Conservation (phyloP, 2,797 vertebrate genomes). For the Moxostoma hubbsi region DNA sequence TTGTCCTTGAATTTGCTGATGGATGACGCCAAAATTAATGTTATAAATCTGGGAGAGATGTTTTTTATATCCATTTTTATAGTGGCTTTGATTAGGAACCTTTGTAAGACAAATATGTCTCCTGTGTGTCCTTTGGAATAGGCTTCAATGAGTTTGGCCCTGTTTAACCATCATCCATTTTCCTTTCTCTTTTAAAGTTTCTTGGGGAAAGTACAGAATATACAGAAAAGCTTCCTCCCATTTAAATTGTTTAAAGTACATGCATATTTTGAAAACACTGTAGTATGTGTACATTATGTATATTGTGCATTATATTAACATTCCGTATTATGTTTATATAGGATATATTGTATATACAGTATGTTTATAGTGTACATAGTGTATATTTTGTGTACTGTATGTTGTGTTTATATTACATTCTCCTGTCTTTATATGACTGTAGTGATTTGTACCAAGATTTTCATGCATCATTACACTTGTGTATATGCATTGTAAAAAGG, state of each 20-base stretch:
- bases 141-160: neutral
- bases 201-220: neutral
- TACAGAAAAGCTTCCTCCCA: too few relatives aligned
- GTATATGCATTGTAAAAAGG: neutral
- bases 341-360: too few relatives aligned
- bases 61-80: neutral
- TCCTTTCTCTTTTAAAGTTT: neutral
- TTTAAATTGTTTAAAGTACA: too few relatives aligned
- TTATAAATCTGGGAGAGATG: neutral
- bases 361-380: too few relatives aligned
- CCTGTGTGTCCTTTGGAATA: slow-evolving; percentile 9
- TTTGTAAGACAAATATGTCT: neutral
- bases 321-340: too few relatives aligned
- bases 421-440: too few relatives aligned
- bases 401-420: too few relatives aligned
- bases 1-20: neutral
- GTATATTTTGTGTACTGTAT: too few relatives aligned
- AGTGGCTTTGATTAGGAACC: neutral
- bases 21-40: neutral
- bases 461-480: neutral
- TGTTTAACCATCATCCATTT: neutral
- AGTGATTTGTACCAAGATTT: neutral
- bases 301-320: too few relatives aligned
- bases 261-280: too few relatives aligned
- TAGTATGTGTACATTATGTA: neutral